Evolutionary conservation across 2,888 invertebrate genomes (phyloP), one percentile per base, ranked within the genome.

Genomic region (Ophonus ardosiacus): DNA sequence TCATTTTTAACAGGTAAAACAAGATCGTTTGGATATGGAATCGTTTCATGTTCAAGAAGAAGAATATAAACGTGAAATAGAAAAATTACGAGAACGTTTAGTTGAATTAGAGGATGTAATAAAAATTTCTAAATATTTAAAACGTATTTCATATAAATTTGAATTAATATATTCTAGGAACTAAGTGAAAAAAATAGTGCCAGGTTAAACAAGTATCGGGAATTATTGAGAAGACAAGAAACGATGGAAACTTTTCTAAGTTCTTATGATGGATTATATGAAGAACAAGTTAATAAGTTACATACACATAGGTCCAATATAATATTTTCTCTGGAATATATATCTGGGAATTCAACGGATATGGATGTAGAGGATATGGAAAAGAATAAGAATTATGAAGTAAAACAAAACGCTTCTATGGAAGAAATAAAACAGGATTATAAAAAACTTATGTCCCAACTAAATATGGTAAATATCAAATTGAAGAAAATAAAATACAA

Each of bases 1-100:
- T 56, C 21, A 59, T 68, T 31, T 85, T 86, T 13, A 86, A 38
- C 59, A 88, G 88, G 87, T 89, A 1, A 88, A 88, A 86, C 87
- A 88, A 63, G 88, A 88, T 71, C 88, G 88, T 85, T 80, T 87
- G 18, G 89, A 89, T 85, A 88, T 88, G 10, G 88, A 88, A 80
- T 86, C 88, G 7, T 86, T 89, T 38, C 65, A 57, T 31, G 31
- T 71, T 18, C 85, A 85, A 85, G 56, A 80, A 18, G 80, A 85
- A 68, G 80, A 85, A 68, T 24, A 68, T 10, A 85, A 68, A 68
- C 6, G 0, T 6, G 85, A 85, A 57, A 57, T 85, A 15, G 85
- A 85, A 17, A 85, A 85, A 85, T 17, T 71, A 68, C 63, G 56
- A 18, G 80, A 71, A 57, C 65, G 85, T 38, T 68, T 68, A 21